Evolutionary conservation across 2,888 invertebrate species (phyloP).

Genomic region (Petrolisthes cinctipes): DNA sequence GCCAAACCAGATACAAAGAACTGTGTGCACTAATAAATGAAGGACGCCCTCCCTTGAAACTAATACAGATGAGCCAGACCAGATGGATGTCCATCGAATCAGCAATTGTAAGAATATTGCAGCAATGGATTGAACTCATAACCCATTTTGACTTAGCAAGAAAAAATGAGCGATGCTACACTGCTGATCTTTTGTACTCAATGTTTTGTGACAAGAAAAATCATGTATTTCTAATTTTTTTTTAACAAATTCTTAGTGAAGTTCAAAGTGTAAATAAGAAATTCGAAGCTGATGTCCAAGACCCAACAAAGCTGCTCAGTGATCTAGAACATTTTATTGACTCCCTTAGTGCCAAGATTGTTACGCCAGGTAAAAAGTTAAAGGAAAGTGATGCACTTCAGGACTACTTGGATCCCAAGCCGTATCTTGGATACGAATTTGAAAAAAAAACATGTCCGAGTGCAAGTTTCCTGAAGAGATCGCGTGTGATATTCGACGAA

Average conservation of each 20-base stretch:
- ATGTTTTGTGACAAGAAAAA: constrained; percentile 26
- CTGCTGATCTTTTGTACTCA: constrained; percentile 1
- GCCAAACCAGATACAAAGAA: not conserved
- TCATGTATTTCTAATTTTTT: constrained; percentile 12
- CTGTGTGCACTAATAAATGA: constrained; percentile 24
- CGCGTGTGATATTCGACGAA: constrained; percentile 16
- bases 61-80: constrained; percentile 1
- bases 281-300: constrained; percentile 12
- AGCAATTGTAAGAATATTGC: constrained; percentile 24
- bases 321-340: constrained; percentile 15
- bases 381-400: not conserved
- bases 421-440: constrained; percentile 21
- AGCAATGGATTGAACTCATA: constrained; percentile 16
- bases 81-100: constrained; percentile 28
- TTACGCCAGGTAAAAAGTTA: constrained; percentile 21
- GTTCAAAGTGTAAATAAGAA: constrained; percentile 11
- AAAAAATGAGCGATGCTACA: constrained; percentile 19
- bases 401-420: constrained; percentile 13
- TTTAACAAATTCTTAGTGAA: constrained; percentile 11
- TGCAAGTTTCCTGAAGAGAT: constrained; percentile 18
- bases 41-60: constrained; percentile 13
- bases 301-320: constrained; percentile 31
- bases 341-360: constrained; percentile 2
- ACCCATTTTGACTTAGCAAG: constrained; percentile 29
- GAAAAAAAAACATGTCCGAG: constrained; percentile 15